Evolutionary conservation across 2,888 invertebrate genomes (phyloP), one percentile per base, ranked within the genome.

Genomic region (Limnephilus rhombicus): DNA sequence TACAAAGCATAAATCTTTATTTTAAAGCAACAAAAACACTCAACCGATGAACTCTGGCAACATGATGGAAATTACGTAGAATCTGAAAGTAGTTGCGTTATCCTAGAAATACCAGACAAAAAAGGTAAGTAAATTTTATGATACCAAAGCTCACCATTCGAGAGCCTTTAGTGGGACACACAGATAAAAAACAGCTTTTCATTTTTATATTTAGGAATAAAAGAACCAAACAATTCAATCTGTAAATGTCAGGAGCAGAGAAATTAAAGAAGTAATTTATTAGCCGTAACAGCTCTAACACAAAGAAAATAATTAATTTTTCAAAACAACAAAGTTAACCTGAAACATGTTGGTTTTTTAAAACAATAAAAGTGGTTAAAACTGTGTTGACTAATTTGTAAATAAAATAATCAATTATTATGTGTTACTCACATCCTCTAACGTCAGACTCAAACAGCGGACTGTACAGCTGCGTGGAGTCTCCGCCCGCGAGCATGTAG

Each of bases 381-480:
- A 41, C 41, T 41, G 5, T 9, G 41, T 41, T 11, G 9, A 45
- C 12, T 45, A 12, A 12, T 45, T 45, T 45, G 11, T 45, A 41
- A 31, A 41, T 9, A 45, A 49, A 49, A 49, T 49, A 49, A 49
- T 49, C 2, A 49, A 68, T 68, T 24, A 2, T 68, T 24, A 68
- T 24, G 68, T n/a, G 31, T 29, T 87, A 97, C 97, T 97, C 95
- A 98, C 98, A 97, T 94, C 95, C 95, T 94, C 98, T 96, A 12
- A 98, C 97, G 95, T 98, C 98, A 53, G 98, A 97, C 95, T 99
- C 99, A 95, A 99, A 99, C 68, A 98, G 96, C 0, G 99, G 99
- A 94, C 98, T 98, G 96, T 98, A 99, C 5, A 98, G 96, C 95
- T 98, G 98, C 0, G 98, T 97, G 0, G 98, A 98, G 94, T 98